These are phyloP conservation scores for Hydrotaea cyrtoneurina DNA, from an alignment of 2,888 invertebrate species.

Conservation along the genomic window DNA sequence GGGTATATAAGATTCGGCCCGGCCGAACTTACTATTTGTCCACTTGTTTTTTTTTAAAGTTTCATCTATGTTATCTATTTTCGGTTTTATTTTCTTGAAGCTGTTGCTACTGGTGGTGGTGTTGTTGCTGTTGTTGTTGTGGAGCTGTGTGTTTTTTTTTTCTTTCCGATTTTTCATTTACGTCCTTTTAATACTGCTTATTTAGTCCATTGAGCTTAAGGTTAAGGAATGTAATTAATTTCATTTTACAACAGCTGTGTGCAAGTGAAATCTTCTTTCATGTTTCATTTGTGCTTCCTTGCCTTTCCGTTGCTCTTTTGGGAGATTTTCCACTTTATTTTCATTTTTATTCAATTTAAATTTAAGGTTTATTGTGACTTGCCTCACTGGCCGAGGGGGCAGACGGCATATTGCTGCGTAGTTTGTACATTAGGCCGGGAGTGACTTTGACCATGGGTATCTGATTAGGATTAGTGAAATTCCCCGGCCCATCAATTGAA, in stretches of 20 bases:
- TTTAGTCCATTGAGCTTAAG: constrained; percentile 66
- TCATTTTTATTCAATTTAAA: constrained; percentile 1
- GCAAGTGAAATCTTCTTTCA: constrained; percentile 57
- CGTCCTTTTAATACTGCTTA: constrained; percentile 66
- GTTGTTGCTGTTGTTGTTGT: constrained; percentile 41
- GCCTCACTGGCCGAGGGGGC: not conserved
- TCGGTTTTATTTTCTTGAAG: constrained; percentile 17
- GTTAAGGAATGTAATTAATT: constrained; percentile 69
- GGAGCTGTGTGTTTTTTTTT: constrained; percentile 2
- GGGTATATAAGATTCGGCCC: no score
- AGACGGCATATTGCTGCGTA: no score
- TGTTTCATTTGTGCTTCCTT: constrained; percentile 26
- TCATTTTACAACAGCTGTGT: constrained; percentile 66
- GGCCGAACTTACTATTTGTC: no score
- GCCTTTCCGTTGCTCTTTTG: constrained; percentile 13
- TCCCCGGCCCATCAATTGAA: no score
- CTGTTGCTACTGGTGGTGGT: constrained; percentile 27
- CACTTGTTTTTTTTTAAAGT: not conserved
- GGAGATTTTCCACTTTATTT: not conserved
- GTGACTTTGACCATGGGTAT: no score
- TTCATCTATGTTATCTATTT: constrained; percentile 47
- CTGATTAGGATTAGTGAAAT: no score
- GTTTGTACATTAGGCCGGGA: no score
- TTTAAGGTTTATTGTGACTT: not conserved
- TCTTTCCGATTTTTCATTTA: constrained; percentile 63